phyloP scores from a whole-genome alignment of 1,140 invertebrate genomes.

The Trichonephila clavata region DNA sequence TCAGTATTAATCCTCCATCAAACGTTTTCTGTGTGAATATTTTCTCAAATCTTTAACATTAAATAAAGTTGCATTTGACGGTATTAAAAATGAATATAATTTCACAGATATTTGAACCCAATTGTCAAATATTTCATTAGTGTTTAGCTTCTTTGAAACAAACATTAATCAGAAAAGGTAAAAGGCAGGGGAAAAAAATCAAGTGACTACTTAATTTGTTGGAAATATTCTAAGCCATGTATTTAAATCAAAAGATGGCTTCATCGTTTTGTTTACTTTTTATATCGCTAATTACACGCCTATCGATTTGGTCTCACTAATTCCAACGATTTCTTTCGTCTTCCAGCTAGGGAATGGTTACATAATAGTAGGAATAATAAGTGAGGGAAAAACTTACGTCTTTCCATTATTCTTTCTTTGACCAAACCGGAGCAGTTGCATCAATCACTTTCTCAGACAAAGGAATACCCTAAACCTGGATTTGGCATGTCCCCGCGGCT shows the following conservation, averaged over 20 bases:
- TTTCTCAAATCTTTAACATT: background rate
- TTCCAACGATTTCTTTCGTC: slow-evolving; percentile 10
- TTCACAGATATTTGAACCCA: background rate
- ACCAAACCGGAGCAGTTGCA: background rate
- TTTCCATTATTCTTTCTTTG: background rate
- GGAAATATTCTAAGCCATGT: slow-evolving; percentile 16
- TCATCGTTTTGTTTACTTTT: slow-evolving; percentile 20
- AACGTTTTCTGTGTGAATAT: background rate
- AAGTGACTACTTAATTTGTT: slow-evolving; percentile 10
- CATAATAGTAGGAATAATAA: slow-evolving; percentile 8
- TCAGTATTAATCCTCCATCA: too few relatives aligned
- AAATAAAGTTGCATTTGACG: background rate
- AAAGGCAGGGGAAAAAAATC: background rate
- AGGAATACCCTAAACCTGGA: slow-evolving; percentile 13
- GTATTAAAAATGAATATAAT: background rate
- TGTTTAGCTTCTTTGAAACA: background rate
- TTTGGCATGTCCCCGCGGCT: slow-evolving; percentile 33
- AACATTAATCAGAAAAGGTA: slow-evolving; percentile 12
- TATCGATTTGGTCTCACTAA: background rate
- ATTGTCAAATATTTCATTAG: background rate
- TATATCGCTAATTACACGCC: background rate
- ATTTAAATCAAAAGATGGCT: slow-evolving; percentile 38
- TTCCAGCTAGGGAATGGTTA: background rate
- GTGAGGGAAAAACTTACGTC: background rate
- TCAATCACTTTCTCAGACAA: slow-evolving; percentile 12